Percentiles rank a stretch among this genome's conserved stretches.
These are phyloP conservation scores for Onychomys arenicola DNA, from an alignment of 2,797 vertebrate species.

Conservation along the genomic window DNA sequence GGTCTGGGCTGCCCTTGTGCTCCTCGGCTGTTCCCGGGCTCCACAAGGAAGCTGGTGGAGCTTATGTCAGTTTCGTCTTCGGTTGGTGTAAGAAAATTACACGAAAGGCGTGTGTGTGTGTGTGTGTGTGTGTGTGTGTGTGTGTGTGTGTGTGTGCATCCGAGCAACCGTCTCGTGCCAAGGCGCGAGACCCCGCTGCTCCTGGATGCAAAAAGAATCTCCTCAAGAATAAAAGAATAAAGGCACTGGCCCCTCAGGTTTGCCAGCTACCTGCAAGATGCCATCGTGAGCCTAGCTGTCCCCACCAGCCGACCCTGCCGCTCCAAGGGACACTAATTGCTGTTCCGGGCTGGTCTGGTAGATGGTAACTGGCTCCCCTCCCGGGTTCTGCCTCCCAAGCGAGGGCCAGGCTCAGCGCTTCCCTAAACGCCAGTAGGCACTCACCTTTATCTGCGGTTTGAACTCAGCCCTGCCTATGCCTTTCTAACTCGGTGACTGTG, in stretches of 20 bases:
- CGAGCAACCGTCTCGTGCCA: constrained; percentile 38
- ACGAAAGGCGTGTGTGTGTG: constrained; percentile 59
- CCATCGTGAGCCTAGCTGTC: constrained; percentile 10
- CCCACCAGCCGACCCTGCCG: not conserved
- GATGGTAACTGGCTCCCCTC: constrained; percentile 27
- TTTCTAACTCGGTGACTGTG: constrained; percentile 67
- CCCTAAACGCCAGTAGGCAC: not conserved
- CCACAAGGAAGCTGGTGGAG: constrained; percentile 31
- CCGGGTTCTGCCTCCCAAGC: not conserved
- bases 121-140: constrained; percentile 13
- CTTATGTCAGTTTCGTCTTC: constrained; percentile 45
- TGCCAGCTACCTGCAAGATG: constrained; percentile 63
- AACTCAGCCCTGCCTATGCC: constrained; percentile 55
- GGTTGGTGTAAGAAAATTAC: constrained; percentile 56
- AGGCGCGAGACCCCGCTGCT: constrained; percentile 53
- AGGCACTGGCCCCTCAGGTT: not conserved
- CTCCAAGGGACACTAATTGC: not conserved
- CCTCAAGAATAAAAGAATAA: constrained; percentile 54
- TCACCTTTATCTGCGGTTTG: constrained; percentile 58
- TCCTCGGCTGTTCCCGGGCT: not conserved
- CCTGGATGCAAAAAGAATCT: constrained; percentile 56
- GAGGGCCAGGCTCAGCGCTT: not conserved
- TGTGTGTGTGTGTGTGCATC: not conserved
- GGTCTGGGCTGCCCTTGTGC: constrained; percentile 5
- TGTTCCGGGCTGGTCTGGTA: not conserved